These are phyloP conservation scores for Coenonympha arcania DNA, from an alignment of 2,888 invertebrate species.

Conservation along the genomic window DNA sequence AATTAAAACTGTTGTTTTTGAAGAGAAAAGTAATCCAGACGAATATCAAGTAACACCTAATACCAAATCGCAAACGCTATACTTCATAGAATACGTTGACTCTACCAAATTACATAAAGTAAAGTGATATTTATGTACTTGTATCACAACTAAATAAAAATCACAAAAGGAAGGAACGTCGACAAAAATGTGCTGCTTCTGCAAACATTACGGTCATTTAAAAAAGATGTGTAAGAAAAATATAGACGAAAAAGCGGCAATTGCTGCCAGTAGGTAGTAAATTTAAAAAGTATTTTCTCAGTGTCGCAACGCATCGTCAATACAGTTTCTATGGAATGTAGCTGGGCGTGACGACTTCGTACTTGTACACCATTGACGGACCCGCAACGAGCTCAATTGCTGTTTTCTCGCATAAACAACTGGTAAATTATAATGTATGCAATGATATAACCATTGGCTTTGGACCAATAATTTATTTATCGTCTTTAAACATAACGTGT, in stretches of 20 bases:
- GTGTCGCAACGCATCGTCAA: not conserved
- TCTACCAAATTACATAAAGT: no score
- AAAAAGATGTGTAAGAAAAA: not conserved
- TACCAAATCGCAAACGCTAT: no score
- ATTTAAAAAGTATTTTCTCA: not conserved
- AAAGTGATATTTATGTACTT: no score
- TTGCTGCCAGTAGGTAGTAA: not conserved
- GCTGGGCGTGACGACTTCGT: conserved; percentile 1
- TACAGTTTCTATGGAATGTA: conserved; percentile 1
- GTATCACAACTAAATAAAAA: no score
- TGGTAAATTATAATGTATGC: conserved; percentile 9
- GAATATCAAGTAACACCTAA: no score
- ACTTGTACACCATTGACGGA: conserved; percentile 5
- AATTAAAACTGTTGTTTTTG: no score
- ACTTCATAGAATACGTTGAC: no score
- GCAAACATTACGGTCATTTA: not conserved
- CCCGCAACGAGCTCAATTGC: conserved; percentile 8
- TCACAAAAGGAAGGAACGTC: not conserved
- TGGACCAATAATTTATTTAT: conserved; percentile 7
- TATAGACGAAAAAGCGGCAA: not conserved
- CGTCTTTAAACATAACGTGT: not conserved
- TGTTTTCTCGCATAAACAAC: conserved; percentile 2
- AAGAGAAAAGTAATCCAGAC: no score
- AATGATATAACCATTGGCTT: conserved; percentile 3
- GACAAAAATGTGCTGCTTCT: not conserved